phyloP scores from a whole-genome alignment of 2,888 invertebrate genomes.

The Acanthosepion pharaonis region DNA sequence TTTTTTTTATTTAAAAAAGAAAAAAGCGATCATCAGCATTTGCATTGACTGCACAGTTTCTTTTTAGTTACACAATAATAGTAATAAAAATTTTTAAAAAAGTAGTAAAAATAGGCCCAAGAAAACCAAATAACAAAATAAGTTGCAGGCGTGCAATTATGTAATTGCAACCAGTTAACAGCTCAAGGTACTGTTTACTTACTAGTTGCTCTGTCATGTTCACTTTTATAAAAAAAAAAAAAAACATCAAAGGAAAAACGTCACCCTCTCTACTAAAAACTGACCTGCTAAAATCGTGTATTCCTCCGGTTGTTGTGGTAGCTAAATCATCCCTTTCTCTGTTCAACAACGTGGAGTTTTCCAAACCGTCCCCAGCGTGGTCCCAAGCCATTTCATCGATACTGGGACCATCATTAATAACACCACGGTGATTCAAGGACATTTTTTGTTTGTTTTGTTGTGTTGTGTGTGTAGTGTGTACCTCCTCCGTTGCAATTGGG shows the following conservation, averaged over 20 bases:
- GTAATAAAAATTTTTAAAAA: too few species aligned
- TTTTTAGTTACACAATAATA: too few species aligned
- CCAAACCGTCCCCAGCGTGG: background rate
- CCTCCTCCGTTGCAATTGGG: background rate
- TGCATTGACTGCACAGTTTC: too few species aligned
- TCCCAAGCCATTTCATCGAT: background rate
- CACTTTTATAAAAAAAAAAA: background rate
- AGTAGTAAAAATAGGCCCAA: too few species aligned
- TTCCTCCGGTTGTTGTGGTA: background rate
- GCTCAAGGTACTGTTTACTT: background rate
- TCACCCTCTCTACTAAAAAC: background rate
- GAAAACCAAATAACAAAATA: background rate
- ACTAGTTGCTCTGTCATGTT: background rate
- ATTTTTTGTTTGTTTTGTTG: background rate
- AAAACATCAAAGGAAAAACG: background rate
- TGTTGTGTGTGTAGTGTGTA: background rate
- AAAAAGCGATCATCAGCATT: too few species aligned
- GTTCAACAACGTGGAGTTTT: background rate
- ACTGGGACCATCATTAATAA: background rate
- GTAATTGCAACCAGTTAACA: background rate
- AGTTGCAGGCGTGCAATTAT: constrained; percentile 16
- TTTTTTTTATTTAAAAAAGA: too few species aligned
- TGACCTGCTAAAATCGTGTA: background rate
- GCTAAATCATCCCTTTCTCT: background rate
- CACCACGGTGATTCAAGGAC: constrained; percentile 20